Evolutionary conservation across 2,888 invertebrate species (phyloP).

Genomic region (Lasioglossum vierecki): DNA sequence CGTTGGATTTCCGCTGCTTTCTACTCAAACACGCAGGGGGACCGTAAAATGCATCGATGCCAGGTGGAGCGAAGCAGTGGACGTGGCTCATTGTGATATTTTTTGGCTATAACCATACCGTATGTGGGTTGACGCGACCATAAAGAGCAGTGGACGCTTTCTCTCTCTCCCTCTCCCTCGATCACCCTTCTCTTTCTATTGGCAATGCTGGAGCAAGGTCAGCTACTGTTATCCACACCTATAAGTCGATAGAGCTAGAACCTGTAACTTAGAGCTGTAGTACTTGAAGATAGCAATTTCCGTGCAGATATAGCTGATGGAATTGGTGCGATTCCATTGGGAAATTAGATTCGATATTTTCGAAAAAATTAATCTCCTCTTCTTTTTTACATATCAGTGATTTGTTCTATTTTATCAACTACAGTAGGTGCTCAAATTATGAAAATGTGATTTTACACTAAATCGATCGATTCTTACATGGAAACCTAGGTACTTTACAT

Average conservation of each 20-base stretch:
- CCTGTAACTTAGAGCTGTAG: not conserved
- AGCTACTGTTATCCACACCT: not conserved
- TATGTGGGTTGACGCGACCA: not conserved
- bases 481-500: no score
- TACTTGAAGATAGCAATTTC: not conserved
- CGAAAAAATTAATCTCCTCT: not conserved
- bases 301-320: not conserved
- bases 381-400: not conserved
- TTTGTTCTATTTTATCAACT: not conserved
- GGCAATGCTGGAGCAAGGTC: not conserved
- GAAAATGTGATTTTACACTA: no score
- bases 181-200: not conserved
- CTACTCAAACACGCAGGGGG: not conserved
- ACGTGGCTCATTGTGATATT: not conserved
- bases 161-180: not conserved
- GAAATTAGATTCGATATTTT: not conserved
- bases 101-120: not conserved
- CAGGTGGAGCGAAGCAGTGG: not conserved
- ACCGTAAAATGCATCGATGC: not conserved
- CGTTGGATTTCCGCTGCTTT: constrained; percentile 1
- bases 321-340: not conserved
- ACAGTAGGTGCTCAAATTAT: no score
- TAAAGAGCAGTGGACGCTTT: not conserved
- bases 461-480: no score
- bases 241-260: not conserved